A percentile compares a stretch with the other conserved stretches of the same genome.
Evolutionary conservation across 2,888 invertebrate genomes (phyloP).

Genomic region (Chaetoderma sp.): DNA sequence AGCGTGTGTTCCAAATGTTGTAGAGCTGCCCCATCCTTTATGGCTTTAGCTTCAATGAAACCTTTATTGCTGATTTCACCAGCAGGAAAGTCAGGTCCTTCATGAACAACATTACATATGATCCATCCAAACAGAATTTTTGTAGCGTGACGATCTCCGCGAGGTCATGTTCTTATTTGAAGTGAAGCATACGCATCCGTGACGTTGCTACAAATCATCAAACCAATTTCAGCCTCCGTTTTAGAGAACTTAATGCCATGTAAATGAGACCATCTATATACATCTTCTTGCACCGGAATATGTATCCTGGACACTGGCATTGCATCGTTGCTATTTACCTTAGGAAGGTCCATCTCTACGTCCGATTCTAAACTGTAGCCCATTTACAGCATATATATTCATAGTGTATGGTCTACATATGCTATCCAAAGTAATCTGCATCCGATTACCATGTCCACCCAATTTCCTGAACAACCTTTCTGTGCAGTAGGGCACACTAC

Average conservation of each 20-base stretch:
- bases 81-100: not conserved
- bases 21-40: not conserved
- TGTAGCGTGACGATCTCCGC: slow-evolving; percentile 24
- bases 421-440: not conserved
- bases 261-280: slow-evolving; percentile 26
- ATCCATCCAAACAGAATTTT: slow-evolving; percentile 21
- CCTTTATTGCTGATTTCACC: too few relatives aligned
- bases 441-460: not conserved
- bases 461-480: not conserved
- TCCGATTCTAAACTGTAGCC: not conserved
- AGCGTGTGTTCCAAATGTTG: slow-evolving; percentile 1
- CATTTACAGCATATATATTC: not conserved
- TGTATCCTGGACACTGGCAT: slow-evolving; percentile 27
- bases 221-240: slow-evolving; percentile 13
- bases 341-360: slow-evolving; percentile 16
- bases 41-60: not conserved
- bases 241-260: slow-evolving; percentile 20
- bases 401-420: not conserved
- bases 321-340: slow-evolving; percentile 19
- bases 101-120: slow-evolving; percentile 15
- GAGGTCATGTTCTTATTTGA: slow-evolving; percentile 8
- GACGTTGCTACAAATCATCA: slow-evolving; percentile 17
- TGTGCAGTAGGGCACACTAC: not conserved
- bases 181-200: slow-evolving; percentile 28
- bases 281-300: slow-evolving; percentile 20